A percentile compares a stretch with the other conserved stretches of the same genome.
Conservation (phyloP, 2,113 vertebrate genomes). For the Miniopterus natalensis region DNA sequence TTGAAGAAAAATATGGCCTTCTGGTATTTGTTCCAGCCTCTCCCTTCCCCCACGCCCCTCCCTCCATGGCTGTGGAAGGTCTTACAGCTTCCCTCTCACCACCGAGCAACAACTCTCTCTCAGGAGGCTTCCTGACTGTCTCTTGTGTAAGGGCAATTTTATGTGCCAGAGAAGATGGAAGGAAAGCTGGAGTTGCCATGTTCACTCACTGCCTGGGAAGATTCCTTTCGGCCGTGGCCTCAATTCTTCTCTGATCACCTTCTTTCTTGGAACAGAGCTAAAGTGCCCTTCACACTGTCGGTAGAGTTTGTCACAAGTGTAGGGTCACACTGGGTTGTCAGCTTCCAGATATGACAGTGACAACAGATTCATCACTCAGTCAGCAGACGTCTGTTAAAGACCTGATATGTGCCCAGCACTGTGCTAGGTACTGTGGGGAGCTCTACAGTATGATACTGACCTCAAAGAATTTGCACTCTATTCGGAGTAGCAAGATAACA, state of each 20-base stretch:
- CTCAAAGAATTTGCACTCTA: not conserved
- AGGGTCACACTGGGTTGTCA: not conserved
- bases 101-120: not conserved
- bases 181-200: not conserved
- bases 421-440: too few relatives aligned
- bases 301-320: not conserved
- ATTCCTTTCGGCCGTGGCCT: not conserved
- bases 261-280: not conserved
- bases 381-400: too few relatives aligned
- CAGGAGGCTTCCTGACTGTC: not conserved
- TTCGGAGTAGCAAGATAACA: not conserved
- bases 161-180: not conserved
- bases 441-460: not conserved
- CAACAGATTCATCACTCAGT: not conserved
- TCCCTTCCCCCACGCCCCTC: fast-evolving
- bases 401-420: not conserved
- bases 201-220: not conserved
- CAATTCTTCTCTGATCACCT: not conserved
- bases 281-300: not conserved
- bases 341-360: not conserved
- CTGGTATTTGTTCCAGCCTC: not conserved
- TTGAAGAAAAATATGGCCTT: not conserved
- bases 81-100: not conserved
- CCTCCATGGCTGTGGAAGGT: not conserved
- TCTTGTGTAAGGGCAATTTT: not conserved